A percentile compares a stretch with the other conserved stretches of the same genome.
Evolutionary conservation across 30 jellyfish, hydroid and myxozoan genomes (phyloP).

Genomic region (Turritopsis rubra): DNA sequence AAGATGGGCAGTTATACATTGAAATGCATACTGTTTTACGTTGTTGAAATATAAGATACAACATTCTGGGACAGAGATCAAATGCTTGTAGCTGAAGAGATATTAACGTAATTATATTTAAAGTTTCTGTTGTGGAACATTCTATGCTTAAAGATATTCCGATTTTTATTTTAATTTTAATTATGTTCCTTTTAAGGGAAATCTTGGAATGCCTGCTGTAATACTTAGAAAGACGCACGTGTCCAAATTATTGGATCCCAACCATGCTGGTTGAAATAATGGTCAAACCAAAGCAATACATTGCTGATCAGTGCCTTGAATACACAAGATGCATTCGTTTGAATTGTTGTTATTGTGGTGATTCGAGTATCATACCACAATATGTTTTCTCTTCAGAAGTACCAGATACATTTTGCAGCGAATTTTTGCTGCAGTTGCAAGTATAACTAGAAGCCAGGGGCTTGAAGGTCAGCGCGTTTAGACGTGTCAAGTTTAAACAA

Average conservation of each 20-base stretch:
- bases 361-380: background rate
- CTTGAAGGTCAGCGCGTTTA: too few species aligned
- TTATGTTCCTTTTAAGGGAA: background rate
- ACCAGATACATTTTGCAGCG: background rate
- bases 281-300: conserved; percentile 15
- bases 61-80: conserved; percentile 15
- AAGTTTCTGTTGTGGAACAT: background rate
- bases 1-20: conserved; percentile 17
- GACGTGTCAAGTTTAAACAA: too few species aligned
- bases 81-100: background rate
- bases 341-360: conserved; percentile 39
- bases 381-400: background rate
- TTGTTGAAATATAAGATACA: conserved; percentile 20
- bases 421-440: conserved; percentile 14
- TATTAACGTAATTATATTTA: background rate
- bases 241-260: conserved; percentile 44
- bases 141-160: background rate
- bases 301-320: conserved; percentile 47
- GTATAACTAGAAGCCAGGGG: background rate
- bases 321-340: conserved; percentile 28
- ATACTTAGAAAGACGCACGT: conserved; percentile 5
- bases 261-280: conserved; percentile 5
- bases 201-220: conserved; percentile 13
- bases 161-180: background rate
- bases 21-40: conserved; percentile 30